A percentile compares a stretch with the other conserved stretches of the same genome.
These are phyloP conservation scores for Chroicocephalus ridibundus DNA, from an alignment of 2,113 vertebrate genomes.

Conservation along the genomic window DNA sequence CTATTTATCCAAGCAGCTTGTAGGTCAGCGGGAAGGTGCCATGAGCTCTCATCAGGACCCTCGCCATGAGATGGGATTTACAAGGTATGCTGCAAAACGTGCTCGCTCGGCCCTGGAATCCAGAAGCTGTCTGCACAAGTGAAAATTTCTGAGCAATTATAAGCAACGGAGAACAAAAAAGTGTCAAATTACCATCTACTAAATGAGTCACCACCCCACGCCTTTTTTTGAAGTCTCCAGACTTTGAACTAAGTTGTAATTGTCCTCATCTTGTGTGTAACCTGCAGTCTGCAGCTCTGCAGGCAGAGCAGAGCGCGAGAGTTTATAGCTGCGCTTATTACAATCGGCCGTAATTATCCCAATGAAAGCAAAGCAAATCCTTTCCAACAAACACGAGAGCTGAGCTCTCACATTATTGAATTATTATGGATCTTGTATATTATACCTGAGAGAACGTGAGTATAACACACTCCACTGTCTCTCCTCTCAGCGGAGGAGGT, in stretches of 20 bases:
- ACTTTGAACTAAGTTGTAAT: neutral
- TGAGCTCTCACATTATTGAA: neutral
- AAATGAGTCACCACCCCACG: neutral
- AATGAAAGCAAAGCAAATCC: conserved; percentile 4
- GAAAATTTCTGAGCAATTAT: neutral
- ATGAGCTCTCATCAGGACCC: neutral
- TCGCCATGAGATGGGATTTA: neutral
- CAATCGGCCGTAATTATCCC: neutral
- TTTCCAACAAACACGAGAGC: neutral
- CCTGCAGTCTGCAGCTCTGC: neutral
- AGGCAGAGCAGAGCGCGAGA: neutral
- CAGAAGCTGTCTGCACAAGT: neutral
- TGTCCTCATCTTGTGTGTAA: neutral
- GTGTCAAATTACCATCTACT: neutral
- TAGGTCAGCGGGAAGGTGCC: neutral
- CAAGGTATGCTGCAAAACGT: neutral
- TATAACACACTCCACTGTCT: neutral
- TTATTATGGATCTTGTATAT: conserved; percentile 35
- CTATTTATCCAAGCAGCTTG: neutral
- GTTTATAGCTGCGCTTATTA: neutral
- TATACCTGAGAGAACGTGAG: neutral
- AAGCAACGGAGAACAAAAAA: neutral
- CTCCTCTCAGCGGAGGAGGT: neutral
- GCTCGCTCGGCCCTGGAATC: neutral
- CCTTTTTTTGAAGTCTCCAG: neutral